Evolutionary conservation across 2,888 invertebrate genomes (phyloP).

Genomic region (Holacanthella duospinosa): DNA sequence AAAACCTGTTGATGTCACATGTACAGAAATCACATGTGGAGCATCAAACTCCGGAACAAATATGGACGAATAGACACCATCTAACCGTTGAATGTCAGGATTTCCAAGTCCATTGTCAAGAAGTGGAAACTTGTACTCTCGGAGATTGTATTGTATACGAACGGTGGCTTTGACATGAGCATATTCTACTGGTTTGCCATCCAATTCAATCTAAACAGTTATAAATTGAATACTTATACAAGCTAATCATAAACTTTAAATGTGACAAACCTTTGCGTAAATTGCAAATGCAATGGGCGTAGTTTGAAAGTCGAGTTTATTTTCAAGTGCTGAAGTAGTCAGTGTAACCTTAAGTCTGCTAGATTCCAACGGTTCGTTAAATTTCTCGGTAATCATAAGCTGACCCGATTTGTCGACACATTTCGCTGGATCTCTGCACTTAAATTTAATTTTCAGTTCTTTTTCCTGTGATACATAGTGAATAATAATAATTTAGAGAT

Average conservation of each 20-base stretch:
- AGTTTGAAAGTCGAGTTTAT: neutral
- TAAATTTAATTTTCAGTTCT: too few species aligned
- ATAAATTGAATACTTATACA: neutral
- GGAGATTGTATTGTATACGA: too few species aligned
- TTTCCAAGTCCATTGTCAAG: slow-evolving; percentile 17
- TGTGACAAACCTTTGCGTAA: neutral
- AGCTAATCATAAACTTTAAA: neutral
- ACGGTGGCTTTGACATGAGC: neutral
- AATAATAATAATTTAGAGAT: too few species aligned
- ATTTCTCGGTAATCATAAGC: too few species aligned
- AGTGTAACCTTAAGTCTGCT: neutral
- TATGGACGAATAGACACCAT: slow-evolving; percentile 23
- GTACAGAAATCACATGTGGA: slow-evolving; percentile 9
- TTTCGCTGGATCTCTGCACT: too few species aligned
- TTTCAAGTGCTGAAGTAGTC: neutral
- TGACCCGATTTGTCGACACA: too few species aligned
- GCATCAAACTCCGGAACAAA: slow-evolving; percentile 18
- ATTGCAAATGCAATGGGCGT: neutral
- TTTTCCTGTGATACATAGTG: too few species aligned
- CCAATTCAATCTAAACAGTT: neutral
- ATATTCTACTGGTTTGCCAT: neutral
- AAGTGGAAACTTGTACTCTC: neutral
- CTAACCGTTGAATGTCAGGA: slow-evolving; percentile 16
- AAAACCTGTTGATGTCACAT: neutral
- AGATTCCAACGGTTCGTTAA: neutral